These are phyloP conservation scores for Parazoanthus swiftii DNA, from an alignment of 92 coral and sea anemone species.

Conservation along the genomic window DNA sequence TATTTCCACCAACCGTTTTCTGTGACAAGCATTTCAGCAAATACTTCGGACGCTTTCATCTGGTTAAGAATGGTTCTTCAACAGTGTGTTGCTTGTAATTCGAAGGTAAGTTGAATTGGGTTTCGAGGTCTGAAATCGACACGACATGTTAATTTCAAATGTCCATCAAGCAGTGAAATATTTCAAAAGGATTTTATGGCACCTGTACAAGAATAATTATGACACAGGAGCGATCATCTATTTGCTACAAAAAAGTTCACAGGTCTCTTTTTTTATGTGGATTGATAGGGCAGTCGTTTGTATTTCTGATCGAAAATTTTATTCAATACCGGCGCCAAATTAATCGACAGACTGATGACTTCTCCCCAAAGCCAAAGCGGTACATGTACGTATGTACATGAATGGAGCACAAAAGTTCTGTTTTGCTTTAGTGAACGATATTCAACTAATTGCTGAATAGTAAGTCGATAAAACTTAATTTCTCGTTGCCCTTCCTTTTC, in stretches of 20 bases:
- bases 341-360: no score
- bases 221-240: neutral
- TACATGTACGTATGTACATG: no score
- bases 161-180: neutral
- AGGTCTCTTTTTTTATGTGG: neutral
- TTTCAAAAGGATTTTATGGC: neutral
- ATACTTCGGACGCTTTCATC: neutral
- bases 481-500: no score
- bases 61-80: constrained; percentile 46
- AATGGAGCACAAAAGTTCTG: no score
- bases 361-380: no score
- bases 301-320: no score
- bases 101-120: constrained; percentile 42
- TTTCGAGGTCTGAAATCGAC: neutral
- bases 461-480: no score
- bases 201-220: neutral
- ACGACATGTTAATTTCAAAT: constrained; percentile 4
- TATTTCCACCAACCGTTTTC: neutral
- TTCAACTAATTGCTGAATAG: no score
- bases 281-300: no score
- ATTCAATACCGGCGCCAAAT: no score
- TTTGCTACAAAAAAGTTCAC: neutral
- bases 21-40: neutral
- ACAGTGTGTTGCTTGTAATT: constrained; percentile 62
- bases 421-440: no score